Conservation (phyloP, 2,797 vertebrate species). For the Lemur catta region DNA sequence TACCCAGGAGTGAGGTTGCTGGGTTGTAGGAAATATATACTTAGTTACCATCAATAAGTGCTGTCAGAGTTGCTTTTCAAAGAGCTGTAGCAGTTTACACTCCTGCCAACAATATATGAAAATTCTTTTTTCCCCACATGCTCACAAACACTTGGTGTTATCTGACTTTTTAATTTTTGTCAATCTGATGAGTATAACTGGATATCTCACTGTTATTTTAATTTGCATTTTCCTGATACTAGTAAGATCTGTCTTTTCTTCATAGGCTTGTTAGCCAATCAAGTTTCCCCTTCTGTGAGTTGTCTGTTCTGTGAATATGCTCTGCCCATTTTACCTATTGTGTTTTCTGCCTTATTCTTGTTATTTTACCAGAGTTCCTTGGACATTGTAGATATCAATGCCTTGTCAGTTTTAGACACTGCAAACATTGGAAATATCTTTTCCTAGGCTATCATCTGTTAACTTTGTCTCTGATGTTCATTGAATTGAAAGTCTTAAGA, state of each 20-base stretch:
- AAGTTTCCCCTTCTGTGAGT: background rate
- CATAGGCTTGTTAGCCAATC: background rate
- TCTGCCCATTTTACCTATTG: background rate
- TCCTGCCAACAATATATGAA: background rate
- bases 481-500: background rate
- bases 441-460: background rate
- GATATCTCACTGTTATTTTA: background rate
- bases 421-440: background rate
- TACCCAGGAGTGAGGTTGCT: background rate
- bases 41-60: background rate
- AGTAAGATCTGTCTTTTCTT: background rate
- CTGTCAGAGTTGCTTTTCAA: background rate
- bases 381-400: background rate
- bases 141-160: background rate
- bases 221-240: constrained; percentile 27
- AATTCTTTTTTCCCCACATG: background rate
- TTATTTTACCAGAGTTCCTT: background rate
- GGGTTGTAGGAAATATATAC: background rate
- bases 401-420: background rate
- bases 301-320: background rate
- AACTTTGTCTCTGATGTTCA: constrained; percentile 13
- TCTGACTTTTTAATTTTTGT: constrained; percentile 19
- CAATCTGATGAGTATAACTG: background rate
- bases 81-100: background rate
- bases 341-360: background rate